These are phyloP conservation scores for Rhogogaster chlorosoma DNA, from an alignment of 2,888 invertebrate species.

Conservation along the genomic window DNA sequence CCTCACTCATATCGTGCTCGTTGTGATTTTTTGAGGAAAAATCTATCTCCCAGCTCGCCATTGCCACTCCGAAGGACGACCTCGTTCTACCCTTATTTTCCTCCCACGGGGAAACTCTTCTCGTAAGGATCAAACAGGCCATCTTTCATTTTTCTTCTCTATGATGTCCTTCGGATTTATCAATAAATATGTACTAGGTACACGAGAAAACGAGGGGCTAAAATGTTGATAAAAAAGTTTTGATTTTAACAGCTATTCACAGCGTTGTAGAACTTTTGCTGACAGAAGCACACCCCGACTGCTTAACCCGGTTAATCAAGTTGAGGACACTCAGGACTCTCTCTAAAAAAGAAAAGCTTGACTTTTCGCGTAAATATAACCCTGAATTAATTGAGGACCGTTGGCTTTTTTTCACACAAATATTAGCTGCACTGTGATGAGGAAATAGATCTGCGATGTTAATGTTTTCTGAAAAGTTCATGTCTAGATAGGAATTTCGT, in stretches of 20 bases:
- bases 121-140: not conserved
- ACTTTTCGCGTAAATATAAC: not conserved
- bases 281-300: slow-evolving; percentile 6
- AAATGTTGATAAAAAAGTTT: not conserved
- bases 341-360: slow-evolving; percentile 4
- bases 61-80: not conserved
- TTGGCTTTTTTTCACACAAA: not conserved
- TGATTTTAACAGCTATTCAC: not conserved
- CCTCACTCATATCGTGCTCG: not conserved
- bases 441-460: not conserved
- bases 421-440: not conserved
- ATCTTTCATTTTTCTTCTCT: not conserved
- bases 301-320: slow-evolving; percentile 27
- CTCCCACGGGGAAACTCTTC: not conserved
- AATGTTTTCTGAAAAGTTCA: not conserved
- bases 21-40: not conserved
- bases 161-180: not conserved
- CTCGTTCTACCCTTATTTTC: not conserved
- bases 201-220: not conserved
- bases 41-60: not conserved
- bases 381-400: not conserved
- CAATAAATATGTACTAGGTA: not conserved
- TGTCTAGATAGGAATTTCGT: not conserved
- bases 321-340: slow-evolving; percentile 8
- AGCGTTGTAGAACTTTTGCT: not conserved